phyloP scores from a whole-genome alignment of 1,140 invertebrate genomes.

The Caenorhabditis tropicalis region DNA sequence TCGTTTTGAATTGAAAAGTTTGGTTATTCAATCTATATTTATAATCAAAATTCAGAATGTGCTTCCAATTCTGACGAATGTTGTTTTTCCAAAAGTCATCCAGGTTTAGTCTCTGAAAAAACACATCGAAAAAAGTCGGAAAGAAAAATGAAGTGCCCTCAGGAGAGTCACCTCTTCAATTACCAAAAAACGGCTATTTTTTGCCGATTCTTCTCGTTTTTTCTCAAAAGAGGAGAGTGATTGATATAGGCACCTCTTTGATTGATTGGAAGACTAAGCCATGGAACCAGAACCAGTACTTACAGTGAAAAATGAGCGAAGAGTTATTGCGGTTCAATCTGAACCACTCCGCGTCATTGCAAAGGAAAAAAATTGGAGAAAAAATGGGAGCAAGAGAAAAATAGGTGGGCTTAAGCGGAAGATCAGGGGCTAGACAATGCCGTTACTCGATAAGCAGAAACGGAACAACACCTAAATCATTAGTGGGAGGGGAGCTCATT shows the following conservation, averaged over 20 bases:
- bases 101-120: neutral
- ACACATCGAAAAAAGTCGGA: neutral
- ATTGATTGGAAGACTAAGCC: conserved; percentile 20
- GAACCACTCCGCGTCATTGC: conserved; percentile 14
- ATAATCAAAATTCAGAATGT: too few species aligned
- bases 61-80: neutral
- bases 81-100: neutral
- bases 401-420: neutral
- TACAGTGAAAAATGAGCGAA: neutral
- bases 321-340: neutral
- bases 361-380: neutral
- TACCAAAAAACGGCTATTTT: neutral
- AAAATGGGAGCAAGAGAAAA: neutral
- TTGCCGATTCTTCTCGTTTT: neutral
- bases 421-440: neutral
- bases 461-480: neutral
- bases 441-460: neutral
- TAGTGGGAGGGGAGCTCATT: neutral
- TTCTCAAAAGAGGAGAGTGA: neutral
- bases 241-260: conserved; percentile 36
- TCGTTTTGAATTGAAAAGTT: neutral
- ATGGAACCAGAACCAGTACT: neutral
- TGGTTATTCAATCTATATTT: too few species aligned
- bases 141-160: neutral
- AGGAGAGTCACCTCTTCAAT: conserved; percentile 12